Evolutionary conservation across 2,888 invertebrate species (phyloP).

Genomic region (Tetranychus piercei): DNA sequence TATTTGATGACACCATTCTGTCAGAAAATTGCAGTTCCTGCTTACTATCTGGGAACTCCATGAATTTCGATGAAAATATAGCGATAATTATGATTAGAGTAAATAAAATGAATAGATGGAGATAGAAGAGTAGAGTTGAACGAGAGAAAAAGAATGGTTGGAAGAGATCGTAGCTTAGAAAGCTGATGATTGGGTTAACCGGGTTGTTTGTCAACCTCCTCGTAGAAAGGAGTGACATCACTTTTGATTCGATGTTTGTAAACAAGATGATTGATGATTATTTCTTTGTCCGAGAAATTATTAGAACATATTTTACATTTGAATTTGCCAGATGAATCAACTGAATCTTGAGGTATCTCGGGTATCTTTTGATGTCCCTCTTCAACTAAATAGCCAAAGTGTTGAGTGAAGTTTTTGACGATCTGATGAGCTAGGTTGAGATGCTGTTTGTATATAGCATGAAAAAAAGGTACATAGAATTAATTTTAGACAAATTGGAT

Average conservation of each 20-base stretch:
- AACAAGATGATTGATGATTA: background rate
- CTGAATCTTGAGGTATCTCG: background rate
- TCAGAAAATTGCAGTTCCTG: too few species aligned
- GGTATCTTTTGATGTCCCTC: slow-evolving; percentile 5
- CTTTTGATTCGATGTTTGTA: slow-evolving; percentile 8
- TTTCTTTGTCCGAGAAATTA: background rate
- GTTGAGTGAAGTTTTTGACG: slow-evolving; percentile 1
- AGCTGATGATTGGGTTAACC: background rate
- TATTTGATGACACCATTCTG: too few species aligned
- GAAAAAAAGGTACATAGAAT: background rate
- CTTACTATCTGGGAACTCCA: too few species aligned
- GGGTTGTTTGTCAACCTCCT: background rate
- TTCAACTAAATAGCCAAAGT: slow-evolving; percentile 6
- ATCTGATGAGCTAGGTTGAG: background rate
- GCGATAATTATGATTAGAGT: background rate
- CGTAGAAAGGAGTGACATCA: background rate
- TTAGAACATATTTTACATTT: background rate
- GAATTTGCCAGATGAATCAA: background rate
- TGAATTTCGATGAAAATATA: background rate
- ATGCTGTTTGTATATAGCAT: background rate
- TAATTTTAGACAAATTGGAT: background rate
- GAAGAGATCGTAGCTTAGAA: too few species aligned
- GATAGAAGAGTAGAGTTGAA: background rate
- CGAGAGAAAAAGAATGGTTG: background rate
- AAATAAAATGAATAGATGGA: background rate